A percentile compares a stretch with the other conserved stretches of the same genome.
Conservation (phyloP, 2,797 vertebrate genomes). For the Danio albolineatus region DNA sequence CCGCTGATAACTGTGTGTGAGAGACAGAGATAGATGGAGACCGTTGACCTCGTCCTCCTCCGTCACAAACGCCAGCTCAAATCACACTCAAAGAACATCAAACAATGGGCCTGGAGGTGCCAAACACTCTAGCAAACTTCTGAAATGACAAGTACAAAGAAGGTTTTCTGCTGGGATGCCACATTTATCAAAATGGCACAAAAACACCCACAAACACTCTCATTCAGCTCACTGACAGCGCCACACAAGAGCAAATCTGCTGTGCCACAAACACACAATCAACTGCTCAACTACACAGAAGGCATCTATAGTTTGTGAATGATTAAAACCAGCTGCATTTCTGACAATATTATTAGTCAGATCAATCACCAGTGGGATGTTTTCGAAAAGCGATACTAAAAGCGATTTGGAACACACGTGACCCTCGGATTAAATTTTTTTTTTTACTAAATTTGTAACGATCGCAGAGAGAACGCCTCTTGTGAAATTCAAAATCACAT, state of each 20-base stretch:
- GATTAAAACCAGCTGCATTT: constrained; percentile 5
- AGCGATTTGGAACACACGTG: too few relatives aligned
- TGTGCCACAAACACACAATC: background rate
- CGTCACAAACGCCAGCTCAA: constrained; percentile 12
- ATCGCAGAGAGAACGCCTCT: too few relatives aligned
- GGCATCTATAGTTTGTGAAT: background rate
- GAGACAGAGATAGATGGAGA: constrained; percentile 12
- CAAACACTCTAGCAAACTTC: constrained; percentile 11
- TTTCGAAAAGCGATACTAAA: too few relatives aligned
- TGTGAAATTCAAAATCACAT: too few relatives aligned
- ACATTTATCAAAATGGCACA: constrained; percentile 46
- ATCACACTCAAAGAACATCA: constrained; percentile 29
- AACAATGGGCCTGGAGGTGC: constrained; percentile 18
- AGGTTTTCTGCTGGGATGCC: constrained; percentile 20
- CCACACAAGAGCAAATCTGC: constrained; percentile 20
- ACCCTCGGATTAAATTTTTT: too few relatives aligned
- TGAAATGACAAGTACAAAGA: constrained; percentile 36
- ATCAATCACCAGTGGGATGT: too few relatives aligned
- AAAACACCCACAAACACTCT: constrained; percentile 8
- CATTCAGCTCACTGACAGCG: constrained; percentile 21
- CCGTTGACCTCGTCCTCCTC: constrained; percentile 26
- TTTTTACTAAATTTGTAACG: too few relatives aligned
- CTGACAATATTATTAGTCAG: background rate
- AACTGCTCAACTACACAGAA: constrained; percentile 11
- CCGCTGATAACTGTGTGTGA: background rate